phyloP scores from a whole-genome alignment of 2,113 vertebrate genomes.

The Acanthochromis polyacanthus region DNA sequence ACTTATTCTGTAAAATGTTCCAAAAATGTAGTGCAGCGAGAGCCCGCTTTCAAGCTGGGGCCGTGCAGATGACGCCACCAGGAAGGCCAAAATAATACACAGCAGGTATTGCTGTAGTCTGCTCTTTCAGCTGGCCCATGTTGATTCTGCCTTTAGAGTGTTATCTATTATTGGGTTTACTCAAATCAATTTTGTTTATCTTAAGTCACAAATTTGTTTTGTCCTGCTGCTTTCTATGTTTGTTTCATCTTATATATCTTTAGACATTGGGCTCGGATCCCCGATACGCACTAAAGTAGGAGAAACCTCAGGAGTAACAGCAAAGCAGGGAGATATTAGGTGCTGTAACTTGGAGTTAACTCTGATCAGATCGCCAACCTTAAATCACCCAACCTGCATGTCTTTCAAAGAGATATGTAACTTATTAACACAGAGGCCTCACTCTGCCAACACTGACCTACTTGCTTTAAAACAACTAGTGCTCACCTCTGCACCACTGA shows the following conservation, averaged over 20 bases:
- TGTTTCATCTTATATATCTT: background rate
- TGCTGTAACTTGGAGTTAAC: background rate
- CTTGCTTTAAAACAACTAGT: background rate
- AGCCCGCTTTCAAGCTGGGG: background rate
- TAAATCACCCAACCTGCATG: background rate
- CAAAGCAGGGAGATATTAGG: too few species aligned
- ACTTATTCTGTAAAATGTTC: conserved; percentile 36
- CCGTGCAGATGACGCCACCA: conserved; percentile 10
- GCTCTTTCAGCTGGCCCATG: background rate
- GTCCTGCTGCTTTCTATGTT: too few species aligned
- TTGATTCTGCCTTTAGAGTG: too few species aligned
- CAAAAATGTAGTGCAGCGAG: background rate
- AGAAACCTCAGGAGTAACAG: too few species aligned
- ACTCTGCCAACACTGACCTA: background rate
- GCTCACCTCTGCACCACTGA: background rate
- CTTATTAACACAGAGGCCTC: background rate
- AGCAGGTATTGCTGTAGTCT: conserved; percentile 1
- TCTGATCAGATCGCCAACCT: background rate
- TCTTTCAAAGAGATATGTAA: background rate
- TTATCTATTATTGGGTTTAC: too few species aligned
- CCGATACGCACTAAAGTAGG: too few species aligned
- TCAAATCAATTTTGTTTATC: too few species aligned
- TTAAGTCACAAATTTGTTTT: too few species aligned
- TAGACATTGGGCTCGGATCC: too few species aligned
- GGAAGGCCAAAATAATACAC: conserved; percentile 14